A percentile compares a stretch with the other conserved stretches of the same genome.
These are phyloP conservation scores for Electrophaes corylata DNA, from an alignment of 2,888 invertebrate species.

Conservation along the genomic window DNA sequence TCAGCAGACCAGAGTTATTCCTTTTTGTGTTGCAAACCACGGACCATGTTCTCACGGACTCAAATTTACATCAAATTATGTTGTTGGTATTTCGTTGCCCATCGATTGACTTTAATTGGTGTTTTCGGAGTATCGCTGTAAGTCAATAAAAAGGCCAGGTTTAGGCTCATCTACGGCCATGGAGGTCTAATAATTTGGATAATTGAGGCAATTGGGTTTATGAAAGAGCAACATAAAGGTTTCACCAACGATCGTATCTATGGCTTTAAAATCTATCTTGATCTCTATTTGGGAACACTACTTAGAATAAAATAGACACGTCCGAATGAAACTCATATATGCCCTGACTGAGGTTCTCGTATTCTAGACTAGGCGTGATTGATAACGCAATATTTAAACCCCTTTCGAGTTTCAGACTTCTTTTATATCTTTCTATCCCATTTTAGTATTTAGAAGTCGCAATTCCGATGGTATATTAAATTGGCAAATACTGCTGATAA, in stretches of 20 bases:
- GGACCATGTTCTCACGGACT: slow-evolving; percentile 55
- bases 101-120: slow-evolving; percentile 38
- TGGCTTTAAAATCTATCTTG: not conserved
- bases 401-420: no score
- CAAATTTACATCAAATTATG: slow-evolving; percentile 48
- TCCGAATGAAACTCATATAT: no score
- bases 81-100: slow-evolving; percentile 38
- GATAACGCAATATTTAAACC: no score
- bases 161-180: slow-evolving; percentile 5
- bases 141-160: slow-evolving; percentile 22
- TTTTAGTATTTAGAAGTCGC: no score
- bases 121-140: slow-evolving; percentile 32
- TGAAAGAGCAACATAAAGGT: not conserved
- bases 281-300: no score
- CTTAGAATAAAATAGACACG: no score
- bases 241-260: not conserved
- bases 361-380: no score
- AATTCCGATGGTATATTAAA: no score
- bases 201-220: not conserved
- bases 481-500: not conserved
- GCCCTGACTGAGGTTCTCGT: no score
- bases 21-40: slow-evolving; percentile 48
- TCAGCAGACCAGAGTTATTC: slow-evolving; percentile 48
- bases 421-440: no score
- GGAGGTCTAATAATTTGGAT: slow-evolving; percentile 3